phyloP scores from a whole-genome alignment of 2,113 vertebrate species.

The Corydoras maculifer region DNA sequence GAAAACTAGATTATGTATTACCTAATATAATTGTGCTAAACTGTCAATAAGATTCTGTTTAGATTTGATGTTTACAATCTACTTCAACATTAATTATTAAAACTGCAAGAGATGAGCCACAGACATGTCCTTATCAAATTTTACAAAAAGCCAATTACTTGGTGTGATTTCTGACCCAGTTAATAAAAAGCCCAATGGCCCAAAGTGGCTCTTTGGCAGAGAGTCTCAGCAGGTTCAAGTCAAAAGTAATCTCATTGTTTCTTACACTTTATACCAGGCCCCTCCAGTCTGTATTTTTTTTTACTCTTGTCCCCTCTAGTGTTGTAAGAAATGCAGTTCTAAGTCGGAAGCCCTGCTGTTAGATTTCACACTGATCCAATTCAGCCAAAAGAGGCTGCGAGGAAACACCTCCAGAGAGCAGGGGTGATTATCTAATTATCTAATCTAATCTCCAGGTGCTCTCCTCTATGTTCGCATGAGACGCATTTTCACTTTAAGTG shows the following conservation, averaged over 20 bases:
- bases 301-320: constrained; percentile 29
- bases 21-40: no score
- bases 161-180: constrained; percentile 5
- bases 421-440: constrained; percentile 29
- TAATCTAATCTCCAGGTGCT: constrained; percentile 16
- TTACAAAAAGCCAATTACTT: constrained; percentile 21
- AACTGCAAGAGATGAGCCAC: constrained; percentile 1
- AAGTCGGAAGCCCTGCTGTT: constrained; percentile 1
- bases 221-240: constrained; percentile 13
- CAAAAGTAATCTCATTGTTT: constrained; percentile 31
- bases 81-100: neutral
- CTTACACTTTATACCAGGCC: constrained; percentile 15
- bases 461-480: constrained; percentile 1
- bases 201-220: constrained; percentile 10
- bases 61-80: neutral
- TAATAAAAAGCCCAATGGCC: constrained; percentile 15
- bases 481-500: neutral
- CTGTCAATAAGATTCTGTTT: no score
- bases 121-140: neutral
- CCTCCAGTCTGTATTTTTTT: constrained; percentile 12
- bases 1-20: no score
- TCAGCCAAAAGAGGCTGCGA: constrained; percentile 36
- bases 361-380: constrained; percentile 46
- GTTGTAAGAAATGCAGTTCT: constrained; percentile 38
- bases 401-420: constrained; percentile 23